A percentile compares a stretch with the other conserved stretches of the same genome.
phyloP scores from a whole-genome alignment of 2,797 vertebrate genomes.

The Mionectes olivaceus region DNA sequence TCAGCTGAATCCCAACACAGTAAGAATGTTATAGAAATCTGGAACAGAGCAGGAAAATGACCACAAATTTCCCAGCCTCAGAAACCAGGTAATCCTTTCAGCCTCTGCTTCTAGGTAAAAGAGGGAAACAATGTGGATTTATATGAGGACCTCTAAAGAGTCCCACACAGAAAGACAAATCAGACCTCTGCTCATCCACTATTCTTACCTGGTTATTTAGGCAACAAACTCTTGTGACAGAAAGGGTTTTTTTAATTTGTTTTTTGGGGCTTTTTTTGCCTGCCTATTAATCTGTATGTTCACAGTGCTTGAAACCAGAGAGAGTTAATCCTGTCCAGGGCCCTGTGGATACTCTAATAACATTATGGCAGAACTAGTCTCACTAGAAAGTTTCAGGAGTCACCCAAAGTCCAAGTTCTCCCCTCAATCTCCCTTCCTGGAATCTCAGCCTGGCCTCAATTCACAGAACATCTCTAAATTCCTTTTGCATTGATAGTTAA shows the following conservation, averaged over 20 bases:
- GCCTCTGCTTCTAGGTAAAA: neutral
- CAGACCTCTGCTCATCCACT: neutral
- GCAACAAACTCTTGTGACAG: neutral
- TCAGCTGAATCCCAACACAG: neutral
- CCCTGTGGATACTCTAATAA: neutral
- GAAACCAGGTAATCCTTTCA: neutral
- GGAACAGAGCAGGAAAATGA: neutral
- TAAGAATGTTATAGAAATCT: neutral
- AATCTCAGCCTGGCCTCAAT: neutral
- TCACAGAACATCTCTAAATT: neutral
- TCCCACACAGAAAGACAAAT: neutral
- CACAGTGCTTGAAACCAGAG: neutral
- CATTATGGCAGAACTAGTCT: neutral
- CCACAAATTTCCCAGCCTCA: neutral
- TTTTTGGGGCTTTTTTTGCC: accelerated
- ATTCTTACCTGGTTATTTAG: neutral
- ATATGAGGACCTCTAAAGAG: neutral
- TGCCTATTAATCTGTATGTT: neutral
- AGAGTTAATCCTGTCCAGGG: neutral
- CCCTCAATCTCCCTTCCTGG: neutral
- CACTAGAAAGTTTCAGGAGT: neutral
- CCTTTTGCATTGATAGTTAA: neutral
- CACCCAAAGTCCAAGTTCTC: neutral
- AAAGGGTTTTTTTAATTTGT: accelerated
- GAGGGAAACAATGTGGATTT: neutral